phyloP scores from a whole-genome alignment of 2,888 invertebrate species.

The Hedya salicella region DNA sequence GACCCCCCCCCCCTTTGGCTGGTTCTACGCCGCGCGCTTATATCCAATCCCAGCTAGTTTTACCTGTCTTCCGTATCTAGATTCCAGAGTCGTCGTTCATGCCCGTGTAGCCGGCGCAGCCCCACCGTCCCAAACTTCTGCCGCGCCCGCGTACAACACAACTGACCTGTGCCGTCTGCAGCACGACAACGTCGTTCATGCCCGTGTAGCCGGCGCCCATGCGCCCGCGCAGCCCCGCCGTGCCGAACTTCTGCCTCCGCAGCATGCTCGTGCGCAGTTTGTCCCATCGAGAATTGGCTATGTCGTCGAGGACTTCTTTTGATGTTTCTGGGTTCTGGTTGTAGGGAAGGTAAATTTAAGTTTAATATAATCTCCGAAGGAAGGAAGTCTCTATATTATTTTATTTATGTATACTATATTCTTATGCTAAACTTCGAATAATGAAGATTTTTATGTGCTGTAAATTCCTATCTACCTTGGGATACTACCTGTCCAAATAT shows the following conservation, averaged over 20 bases:
- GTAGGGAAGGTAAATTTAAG: background rate
- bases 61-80: too few relatives aligned
- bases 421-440: too few relatives aligned
- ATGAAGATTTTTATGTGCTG: too few relatives aligned
- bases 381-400: too few relatives aligned
- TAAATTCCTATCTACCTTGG: too few relatives aligned
- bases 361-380: too few relatives aligned
- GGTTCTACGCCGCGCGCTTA: too few relatives aligned
- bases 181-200: constrained; percentile 98
- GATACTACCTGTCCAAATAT: too few relatives aligned
- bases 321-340: constrained; percentile 86
- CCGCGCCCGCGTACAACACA: constrained; percentile 76
- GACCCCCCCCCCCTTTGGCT: too few relatives aligned
- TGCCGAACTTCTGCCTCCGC: constrained; percentile 92
- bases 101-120: constrained; percentile 92
- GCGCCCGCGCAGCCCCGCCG: constrained; percentile 95
- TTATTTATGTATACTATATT: too few relatives aligned
- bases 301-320: constrained; percentile 86
- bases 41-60: too few relatives aligned
- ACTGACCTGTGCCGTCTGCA: constrained; percentile 94
- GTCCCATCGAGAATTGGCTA: constrained; percentile 82
- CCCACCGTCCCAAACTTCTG: constrained; percentile 91
- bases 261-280: constrained; percentile 87
- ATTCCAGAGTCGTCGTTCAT: constrained; percentile 97
- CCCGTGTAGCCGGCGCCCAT: constrained; percentile 97